Evolutionary conservation across 2,888 invertebrate species (phyloP), one percentile per base, ranked within the genome.

Genomic region (Drosophila monieri): DNA sequence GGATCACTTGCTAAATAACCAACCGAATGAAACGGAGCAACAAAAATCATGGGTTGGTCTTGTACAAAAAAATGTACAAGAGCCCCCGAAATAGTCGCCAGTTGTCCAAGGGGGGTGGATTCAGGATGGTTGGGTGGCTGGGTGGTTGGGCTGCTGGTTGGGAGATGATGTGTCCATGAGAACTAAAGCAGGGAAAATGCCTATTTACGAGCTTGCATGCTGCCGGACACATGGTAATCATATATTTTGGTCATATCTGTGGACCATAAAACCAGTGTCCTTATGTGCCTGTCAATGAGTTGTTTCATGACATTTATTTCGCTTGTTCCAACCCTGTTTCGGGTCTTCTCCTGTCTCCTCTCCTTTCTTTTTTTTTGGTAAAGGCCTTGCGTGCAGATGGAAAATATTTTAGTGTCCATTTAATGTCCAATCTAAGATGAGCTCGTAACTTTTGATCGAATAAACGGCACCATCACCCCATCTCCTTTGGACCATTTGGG

Each of bases 401-500:
- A 77, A 89, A 89, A 90, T 90, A 90, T 90, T 90, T 89, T 90
- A 90, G 88, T 90, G 89, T 84, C 88, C 89, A 90, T 90, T 90
- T 89, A 88, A 89, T 87, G 81, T 88, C 79, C 89, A 90, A 90
- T 90, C 89, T 88, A 86, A 90, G 89, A 90, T 90, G 88, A 87
- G 80, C 83, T 89, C 89, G 91, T 90, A 90, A 90, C 88, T 90
- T 90, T 88, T 90, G 90, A 90, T 90, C 90, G 90, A 90, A 88
- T 88, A 89, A 87, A 88, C 80, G 83, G 73, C 61, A 21, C 43
- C 43, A 43, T 43, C 43, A 21, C 43, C 43, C 43, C 56, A 56
- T 23, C 47, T 37, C 58, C 32, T 32, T 44, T 74, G 53, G 74
- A 21, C 43, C 49, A 12, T 66, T 68, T 49, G 69, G 69, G 65